Percentiles rank a stretch among this genome's conserved stretches.
These are phyloP conservation scores for Sprattus sprattus DNA, from an alignment of 2,113 vertebrate species.

Conservation along the genomic window DNA sequence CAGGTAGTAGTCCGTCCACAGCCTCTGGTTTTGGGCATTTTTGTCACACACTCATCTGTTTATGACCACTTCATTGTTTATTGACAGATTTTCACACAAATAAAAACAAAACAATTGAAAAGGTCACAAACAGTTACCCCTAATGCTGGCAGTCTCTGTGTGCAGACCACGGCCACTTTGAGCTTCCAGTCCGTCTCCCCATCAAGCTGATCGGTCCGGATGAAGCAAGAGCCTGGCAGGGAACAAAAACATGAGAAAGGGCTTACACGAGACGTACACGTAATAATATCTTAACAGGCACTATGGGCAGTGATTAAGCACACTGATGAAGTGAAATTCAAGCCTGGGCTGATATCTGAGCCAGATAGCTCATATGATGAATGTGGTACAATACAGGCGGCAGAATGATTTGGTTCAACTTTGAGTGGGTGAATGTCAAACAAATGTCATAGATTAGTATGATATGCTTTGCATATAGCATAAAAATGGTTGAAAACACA, in stretches of 20 bases:
- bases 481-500: constrained; percentile 44
- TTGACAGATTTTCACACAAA: background rate
- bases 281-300: constrained; percentile 12
- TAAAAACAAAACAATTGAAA: background rate
- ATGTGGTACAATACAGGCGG: background rate
- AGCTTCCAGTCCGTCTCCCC: constrained; percentile 99
- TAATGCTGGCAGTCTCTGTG: constrained; percentile 87
- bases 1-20: background rate
- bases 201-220: constrained; percentile 94
- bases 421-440: constrained; percentile 23
- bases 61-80: no score
- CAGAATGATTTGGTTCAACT: constrained; percentile 10
- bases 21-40: background rate
- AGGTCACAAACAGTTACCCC: constrained; percentile 71
- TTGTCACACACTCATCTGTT: background rate
- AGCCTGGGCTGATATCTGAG: background rate
- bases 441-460: background rate
- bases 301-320: constrained; percentile 5
- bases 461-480: no score
- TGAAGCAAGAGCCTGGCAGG: constrained; percentile 87
- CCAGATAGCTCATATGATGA: background rate
- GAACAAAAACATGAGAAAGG: constrained; percentile 27
- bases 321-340: constrained; percentile 10
- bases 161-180: constrained; percentile 90
- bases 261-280: background rate